Evolutionary conservation across 2,113 vertebrate genomes (phyloP).

Genomic region (Ochotona princeps): DNA sequence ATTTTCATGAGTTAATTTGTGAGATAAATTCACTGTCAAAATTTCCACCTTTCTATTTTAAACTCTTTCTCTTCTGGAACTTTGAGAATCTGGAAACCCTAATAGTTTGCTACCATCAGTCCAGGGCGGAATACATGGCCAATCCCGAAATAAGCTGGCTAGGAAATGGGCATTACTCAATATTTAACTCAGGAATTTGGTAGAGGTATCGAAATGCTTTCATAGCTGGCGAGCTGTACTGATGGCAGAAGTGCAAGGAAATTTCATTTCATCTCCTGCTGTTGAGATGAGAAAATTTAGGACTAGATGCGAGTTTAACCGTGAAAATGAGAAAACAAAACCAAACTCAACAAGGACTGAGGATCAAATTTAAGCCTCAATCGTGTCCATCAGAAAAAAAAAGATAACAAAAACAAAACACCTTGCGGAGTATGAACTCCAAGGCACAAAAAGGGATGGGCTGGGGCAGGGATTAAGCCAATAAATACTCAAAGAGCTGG

Average conservation of each 20-base stretch:
- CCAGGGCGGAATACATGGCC: background rate
- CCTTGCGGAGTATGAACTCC: background rate
- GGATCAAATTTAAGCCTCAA: background rate
- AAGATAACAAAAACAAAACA: background rate
- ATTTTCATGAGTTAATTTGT: background rate
- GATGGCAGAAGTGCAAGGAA: background rate
- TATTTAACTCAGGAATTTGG: conserved; percentile 40
- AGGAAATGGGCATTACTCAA: background rate
- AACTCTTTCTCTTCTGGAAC: background rate
- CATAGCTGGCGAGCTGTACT: background rate
- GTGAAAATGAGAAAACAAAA: background rate
- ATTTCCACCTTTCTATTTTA: background rate
- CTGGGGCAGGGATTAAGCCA: background rate
- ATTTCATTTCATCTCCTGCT: background rate
- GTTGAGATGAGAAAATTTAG: conserved; percentile 18
- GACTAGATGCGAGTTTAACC: conserved; percentile 12
- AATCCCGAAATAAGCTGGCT: background rate
- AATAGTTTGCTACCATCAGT: background rate
- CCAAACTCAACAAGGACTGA: background rate
- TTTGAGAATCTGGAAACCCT: conserved; percentile 1
- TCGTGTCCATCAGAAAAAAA: background rate
- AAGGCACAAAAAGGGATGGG: background rate
- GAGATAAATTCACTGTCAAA: conserved; percentile 20
- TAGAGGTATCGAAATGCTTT: conserved; percentile 26
- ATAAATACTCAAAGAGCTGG: background rate